These are phyloP conservation scores for Saguinus oedipus DNA, from an alignment of 2,797 vertebrate species.

Conservation along the genomic window DNA sequence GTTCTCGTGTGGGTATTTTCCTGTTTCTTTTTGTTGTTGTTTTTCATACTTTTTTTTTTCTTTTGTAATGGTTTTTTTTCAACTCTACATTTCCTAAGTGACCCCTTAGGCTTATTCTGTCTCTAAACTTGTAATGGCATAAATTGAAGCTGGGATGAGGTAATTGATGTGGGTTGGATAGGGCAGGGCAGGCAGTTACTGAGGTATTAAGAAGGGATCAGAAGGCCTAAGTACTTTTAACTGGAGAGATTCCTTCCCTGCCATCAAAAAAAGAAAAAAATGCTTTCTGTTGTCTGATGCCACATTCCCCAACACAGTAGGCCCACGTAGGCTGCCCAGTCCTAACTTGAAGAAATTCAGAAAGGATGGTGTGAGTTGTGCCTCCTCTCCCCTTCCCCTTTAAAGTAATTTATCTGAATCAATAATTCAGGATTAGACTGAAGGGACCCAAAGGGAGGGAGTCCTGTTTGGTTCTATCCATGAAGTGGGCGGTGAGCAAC, in stretches of 20 bases:
- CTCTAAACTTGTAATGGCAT: background rate
- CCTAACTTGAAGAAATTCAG: background rate
- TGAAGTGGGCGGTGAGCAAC: background rate
- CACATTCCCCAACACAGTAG: background rate
- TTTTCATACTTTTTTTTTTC: background rate
- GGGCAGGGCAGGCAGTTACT: background rate
- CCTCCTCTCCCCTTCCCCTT: background rate
- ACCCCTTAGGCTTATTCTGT: background rate
- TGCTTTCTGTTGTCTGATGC: background rate
- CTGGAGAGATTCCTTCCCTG: background rate
- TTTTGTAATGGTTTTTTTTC: background rate
- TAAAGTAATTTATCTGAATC: slow-evolving; percentile 24
- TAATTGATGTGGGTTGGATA: background rate
- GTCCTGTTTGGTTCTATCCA: background rate
- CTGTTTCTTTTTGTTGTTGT: background rate
- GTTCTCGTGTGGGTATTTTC: background rate
- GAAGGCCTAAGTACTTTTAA: background rate
- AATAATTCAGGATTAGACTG: background rate
- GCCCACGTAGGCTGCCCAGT: background rate
- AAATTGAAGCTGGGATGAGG: background rate
- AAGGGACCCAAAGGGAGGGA: background rate
- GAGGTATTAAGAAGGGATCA: background rate
- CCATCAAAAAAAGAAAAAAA: background rate
- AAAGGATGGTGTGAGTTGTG: background rate
- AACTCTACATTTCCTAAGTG: background rate